A percentile compares a stretch with the other conserved stretches of the same genome.
Evolutionary conservation across 2,797 vertebrate species (phyloP).

Genomic region (Acanthurus lineatus): DNA sequence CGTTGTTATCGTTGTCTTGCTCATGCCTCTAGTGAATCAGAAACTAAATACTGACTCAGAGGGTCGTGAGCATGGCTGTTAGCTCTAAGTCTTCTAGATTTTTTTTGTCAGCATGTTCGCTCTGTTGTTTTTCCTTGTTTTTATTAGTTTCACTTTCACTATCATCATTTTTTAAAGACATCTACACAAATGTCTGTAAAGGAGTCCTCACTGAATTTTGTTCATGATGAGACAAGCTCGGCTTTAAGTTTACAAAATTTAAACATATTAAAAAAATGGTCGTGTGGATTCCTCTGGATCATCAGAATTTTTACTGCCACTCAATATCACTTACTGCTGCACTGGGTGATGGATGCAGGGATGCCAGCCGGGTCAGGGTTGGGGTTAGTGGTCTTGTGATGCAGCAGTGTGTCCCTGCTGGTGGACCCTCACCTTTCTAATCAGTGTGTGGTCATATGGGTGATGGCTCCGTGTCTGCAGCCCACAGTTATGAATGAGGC

Average conservation of each 20-base stretch:
- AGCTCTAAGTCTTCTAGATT: too few species aligned
- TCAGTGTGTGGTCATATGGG: conserved; percentile 43
- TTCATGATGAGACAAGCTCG: conserved; percentile 20
- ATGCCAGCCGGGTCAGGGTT: background rate
- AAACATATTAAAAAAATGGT: conserved; percentile 8
- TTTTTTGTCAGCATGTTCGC: background rate
- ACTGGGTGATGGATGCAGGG: conserved; percentile 18
- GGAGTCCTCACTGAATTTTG: background rate
- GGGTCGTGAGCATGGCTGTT: too few species aligned
- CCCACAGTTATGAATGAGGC: conserved; percentile 46
- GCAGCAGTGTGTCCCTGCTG: conserved; percentile 11
- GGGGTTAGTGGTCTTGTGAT: background rate
- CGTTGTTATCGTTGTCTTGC: background rate
- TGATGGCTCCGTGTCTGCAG: conserved; percentile 33
- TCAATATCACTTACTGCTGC: background rate
- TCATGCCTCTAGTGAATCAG: background rate
- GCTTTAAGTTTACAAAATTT: conserved; percentile 7
- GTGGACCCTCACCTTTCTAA: conserved; percentile 20
- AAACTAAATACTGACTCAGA: too few species aligned
- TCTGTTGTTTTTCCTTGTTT: background rate
- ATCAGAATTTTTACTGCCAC: too few species aligned
- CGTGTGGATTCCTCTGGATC: background rate
- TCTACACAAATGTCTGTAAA: conserved; percentile 2
- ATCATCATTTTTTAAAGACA: background rate
- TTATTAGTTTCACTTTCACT: background rate